Conservation (phyloP, 2,113 vertebrate species). For the Dromiciops gliroides region DNA sequence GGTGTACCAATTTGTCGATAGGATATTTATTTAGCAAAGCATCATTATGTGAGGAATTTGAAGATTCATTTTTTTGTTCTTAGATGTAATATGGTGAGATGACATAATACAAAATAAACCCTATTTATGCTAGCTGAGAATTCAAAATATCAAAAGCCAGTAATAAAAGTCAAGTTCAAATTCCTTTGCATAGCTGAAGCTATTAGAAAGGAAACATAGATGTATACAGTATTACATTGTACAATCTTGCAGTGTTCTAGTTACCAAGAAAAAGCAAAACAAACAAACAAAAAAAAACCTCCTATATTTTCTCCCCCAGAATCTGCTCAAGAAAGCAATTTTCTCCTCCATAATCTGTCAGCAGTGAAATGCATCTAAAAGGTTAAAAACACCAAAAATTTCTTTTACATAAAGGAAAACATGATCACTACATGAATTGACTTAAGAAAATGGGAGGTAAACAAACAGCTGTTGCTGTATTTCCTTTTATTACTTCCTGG, state of each 20-base stretch:
- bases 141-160: background rate
- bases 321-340: background rate
- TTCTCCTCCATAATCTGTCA: background rate
- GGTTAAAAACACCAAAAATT: background rate
- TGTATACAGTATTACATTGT: background rate
- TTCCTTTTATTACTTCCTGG: conserved; percentile 2
- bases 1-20: background rate
- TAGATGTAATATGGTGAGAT: background rate
- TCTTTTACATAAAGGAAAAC: background rate
- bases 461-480: background rate
- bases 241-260: background rate
- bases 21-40: background rate
- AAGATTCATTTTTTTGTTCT: conserved; percentile 19
- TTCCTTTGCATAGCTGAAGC: background rate
- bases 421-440: background rate
- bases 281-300: background rate
- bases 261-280: background rate
- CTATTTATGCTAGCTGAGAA: background rate
- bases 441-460: background rate
- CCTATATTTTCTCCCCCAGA: background rate
- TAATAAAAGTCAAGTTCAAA: background rate
- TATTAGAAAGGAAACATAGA: background rate
- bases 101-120: background rate
- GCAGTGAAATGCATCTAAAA: background rate
- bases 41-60: conserved; percentile 16